These are phyloP conservation scores for Pardosa pseudoannulata DNA, from an alignment of 2,888 invertebrate species.

Conservation along the genomic window DNA sequence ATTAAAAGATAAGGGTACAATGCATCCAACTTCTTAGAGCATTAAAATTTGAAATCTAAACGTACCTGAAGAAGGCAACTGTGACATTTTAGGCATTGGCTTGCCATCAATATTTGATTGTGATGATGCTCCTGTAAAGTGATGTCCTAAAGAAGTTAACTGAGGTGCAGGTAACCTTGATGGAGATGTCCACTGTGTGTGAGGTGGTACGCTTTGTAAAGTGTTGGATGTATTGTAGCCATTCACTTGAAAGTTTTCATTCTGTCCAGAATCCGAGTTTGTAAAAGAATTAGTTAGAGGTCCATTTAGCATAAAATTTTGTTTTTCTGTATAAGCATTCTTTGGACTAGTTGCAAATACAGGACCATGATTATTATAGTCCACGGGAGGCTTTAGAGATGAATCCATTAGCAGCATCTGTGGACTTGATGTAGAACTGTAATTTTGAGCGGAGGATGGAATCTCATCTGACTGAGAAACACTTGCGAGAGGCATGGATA, in stretches of 20 bases:
- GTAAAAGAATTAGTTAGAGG: constrained; percentile 18
- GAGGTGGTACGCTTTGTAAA: neutral
- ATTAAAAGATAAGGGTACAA: no score
- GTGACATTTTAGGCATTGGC: constrained; percentile 56
- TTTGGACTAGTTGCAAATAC: constrained; percentile 33
- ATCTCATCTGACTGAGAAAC: constrained; percentile 15
- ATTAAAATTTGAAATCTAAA: no score
- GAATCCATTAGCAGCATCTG: constrained; percentile 16
- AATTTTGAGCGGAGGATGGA: constrained; percentile 52
- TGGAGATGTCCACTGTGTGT: constrained; percentile 17
- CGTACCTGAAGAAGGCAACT: constrained; percentile 67
- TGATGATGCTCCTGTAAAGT: constrained; percentile 33
- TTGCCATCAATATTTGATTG: constrained; percentile 38
- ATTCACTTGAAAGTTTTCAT: constrained; percentile 31
- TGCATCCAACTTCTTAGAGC: no score
- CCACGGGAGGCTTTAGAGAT: neutral
- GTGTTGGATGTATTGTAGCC: constrained; percentile 20
- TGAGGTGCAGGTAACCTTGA: constrained; percentile 26
- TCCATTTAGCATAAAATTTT: constrained; percentile 36
- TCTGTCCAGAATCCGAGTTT: constrained; percentile 25
- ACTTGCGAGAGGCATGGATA: constrained; percentile 8
- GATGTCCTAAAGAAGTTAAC: constrained; percentile 21
- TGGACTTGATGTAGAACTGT: constrained; percentile 22
- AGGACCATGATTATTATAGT: neutral
- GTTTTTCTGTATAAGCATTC: constrained; percentile 13